Percentiles rank a stretch among this genome's conserved stretches.
phyloP scores from a whole-genome alignment of 2,113 vertebrate species.

The Ctenodactylus gundi region DNA sequence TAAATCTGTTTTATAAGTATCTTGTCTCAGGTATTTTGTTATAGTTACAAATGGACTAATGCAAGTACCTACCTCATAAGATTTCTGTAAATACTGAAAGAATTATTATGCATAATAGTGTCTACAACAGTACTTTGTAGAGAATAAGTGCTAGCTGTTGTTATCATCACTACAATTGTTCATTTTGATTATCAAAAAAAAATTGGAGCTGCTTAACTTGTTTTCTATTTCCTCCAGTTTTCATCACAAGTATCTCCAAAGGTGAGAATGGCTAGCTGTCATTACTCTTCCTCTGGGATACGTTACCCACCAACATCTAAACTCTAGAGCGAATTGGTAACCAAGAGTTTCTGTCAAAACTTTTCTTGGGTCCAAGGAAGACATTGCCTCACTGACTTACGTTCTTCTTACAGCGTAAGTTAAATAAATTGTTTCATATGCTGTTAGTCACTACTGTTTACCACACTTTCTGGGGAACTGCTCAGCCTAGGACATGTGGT shows the following conservation, averaged over 20 bases:
- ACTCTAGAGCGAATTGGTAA: neutral
- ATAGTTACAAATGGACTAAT: neutral
- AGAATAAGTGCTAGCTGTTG: neutral
- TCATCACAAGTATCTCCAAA: conserved; percentile 10
- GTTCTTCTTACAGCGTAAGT: neutral
- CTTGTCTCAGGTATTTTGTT: neutral
- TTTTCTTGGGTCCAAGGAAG: neutral
- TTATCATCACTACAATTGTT: neutral
- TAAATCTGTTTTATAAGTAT: neutral
- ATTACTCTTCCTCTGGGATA: conserved; percentile 3
- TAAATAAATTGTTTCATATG: conserved; percentile 28
- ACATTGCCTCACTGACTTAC: neutral
- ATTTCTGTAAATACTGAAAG: neutral
- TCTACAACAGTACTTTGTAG: neutral
- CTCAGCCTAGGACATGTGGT: neutral
- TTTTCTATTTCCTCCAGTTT: neutral
- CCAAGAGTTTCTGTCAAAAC: conserved; percentile 1
- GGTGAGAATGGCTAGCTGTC: neutral
- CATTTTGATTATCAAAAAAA: neutral
- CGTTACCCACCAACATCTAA: neutral
- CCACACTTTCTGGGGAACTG: conserved; percentile 40
- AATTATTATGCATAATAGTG: neutral
- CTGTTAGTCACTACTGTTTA: conserved; percentile 22
- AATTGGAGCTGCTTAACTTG: neutral
- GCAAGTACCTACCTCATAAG: neutral